Base-by-base conservation (phyloP, 2,888 invertebrate species). In the Idaea straminata region DNA sequence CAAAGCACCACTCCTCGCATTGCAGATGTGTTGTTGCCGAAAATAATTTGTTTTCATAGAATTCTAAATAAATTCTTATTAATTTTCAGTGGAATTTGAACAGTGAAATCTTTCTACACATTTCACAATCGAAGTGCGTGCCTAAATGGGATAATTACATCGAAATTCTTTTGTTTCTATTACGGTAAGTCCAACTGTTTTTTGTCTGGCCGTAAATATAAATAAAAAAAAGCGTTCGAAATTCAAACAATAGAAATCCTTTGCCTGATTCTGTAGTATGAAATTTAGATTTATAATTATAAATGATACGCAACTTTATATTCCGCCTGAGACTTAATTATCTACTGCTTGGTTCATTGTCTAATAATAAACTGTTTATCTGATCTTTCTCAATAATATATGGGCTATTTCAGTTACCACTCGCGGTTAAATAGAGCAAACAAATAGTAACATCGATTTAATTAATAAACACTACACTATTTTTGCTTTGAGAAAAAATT, bases 81-180 rank as follows among this genome's bases (percentile, higher is more conserved):
- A 64, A 63, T 64, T 72, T 72, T 68, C 70, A 72, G 74, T 69
- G 61, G 63, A 61, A 64, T 58, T 72, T 36, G 66, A 34, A 68
- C 64, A 66, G 59, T 47, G 47, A 47, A 47, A 47, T 47, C 5
- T 47, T 13, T 47, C 47, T 7, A 67, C 68, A 69, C 63, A 63
- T 62, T 57, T 62, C 57, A 58, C 35, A 15, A 60, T 62, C 64
- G 59, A 6, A 38, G n/a, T 58, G 35, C 16, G 47, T 35, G 16
- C 36, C 47, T 7, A 60, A 64, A 69, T 66, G 38, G 64, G 62
- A 68, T 71, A 68, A 71, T 34, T 64, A n/a, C 36, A 35, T 60
- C 63, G 68, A 68, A 71, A 71, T 68, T 71, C 73, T 72, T 72
- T 78, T 83, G 81, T 81, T 79, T 81, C 78, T 77, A 68, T 69